Base-by-base conservation (phyloP, 2,888 invertebrate species). In the Liposcelis brunnea region DNA sequence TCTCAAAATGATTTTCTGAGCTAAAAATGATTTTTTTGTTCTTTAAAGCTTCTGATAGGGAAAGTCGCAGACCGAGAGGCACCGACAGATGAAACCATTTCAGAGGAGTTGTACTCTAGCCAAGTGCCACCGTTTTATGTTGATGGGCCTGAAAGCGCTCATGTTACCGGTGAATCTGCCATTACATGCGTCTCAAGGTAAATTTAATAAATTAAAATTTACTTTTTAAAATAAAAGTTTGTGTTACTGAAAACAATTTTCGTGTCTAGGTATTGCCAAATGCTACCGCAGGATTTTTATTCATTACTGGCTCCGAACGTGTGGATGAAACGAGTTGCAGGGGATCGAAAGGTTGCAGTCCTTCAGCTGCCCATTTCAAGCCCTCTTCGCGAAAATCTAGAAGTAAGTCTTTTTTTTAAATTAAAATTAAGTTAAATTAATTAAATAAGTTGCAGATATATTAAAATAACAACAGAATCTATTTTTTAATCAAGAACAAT, bases 281-380 rank as follows among this genome's bases (percentile, higher is more conserved):
- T 68, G 36, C 64, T 98, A 42, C 80, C 83, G 0, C 73, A 77
- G 51, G 93, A 94, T 63, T 72, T 75, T 34, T 91, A 83, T 61
- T 83, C 84, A 0, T 60, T 66, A 36, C 65, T 79, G 32, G 65
- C 71, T 2, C 77, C 80, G 0, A 61, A 74, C 72, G 62, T 68
- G 59, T 55, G 44, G 57, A 2, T 53, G 57, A 43, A 42, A 50
- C 55, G 62, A 59, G 48, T 58, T 55, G 31, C 38, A 21, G 37
- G 11, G 11, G 43, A 47, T 14, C n/a, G 4, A 21, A 42, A 16
- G 54, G 58, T 52, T 52, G 78, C 77, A 4, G 68, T 71, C 6
- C 60, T 93, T 1, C 61, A 71, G 45, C 61, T 94, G 56, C 98
- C 97, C 0, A 69, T 79, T 2, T 73, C 80, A 51, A 85, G 86